Percentiles rank a stretch among this genome's conserved stretches.
Evolutionary conservation across 2,113 vertebrate species (phyloP).

Genomic region (Gorilla gorilla): DNA sequence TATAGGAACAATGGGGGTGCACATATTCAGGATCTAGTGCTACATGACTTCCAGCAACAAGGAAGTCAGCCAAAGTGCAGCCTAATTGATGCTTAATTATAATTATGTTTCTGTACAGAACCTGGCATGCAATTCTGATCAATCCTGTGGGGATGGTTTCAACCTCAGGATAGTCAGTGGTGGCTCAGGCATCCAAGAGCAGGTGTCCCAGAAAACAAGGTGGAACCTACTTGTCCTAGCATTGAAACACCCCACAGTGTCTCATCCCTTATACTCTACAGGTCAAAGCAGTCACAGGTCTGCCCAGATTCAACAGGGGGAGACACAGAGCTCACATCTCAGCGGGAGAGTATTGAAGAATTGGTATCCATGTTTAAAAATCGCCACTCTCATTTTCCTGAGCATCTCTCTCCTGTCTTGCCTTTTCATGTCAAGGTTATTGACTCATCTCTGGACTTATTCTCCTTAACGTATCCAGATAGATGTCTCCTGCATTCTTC

Average conservation of each 20-base stretch:
- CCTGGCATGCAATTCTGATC: too few species aligned
- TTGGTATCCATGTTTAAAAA: neutral
- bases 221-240: neutral
- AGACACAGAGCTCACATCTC: neutral
- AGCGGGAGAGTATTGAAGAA: neutral
- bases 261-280: too few species aligned
- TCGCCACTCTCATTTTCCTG: neutral
- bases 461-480: neutral
- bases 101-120: too few species aligned
- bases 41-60: too few species aligned
- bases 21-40: too few species aligned
- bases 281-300: neutral
- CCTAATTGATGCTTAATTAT: too few species aligned
- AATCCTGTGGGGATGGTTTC: too few species aligned
- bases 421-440: neutral
- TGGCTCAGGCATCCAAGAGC: neutral
- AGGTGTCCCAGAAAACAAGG: neutral
- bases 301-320: neutral
- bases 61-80: too few species aligned
- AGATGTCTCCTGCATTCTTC: neutral
- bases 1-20: too few species aligned
- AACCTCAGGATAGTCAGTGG: neutral
- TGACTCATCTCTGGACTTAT: neutral
- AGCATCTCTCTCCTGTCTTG: neutral
- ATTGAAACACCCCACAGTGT: neutral